A percentile compares a stretch with the other conserved stretches of the same genome.
Evolutionary conservation across 2,113 vertebrate genomes (phyloP).

Genomic region (Rhagologus leucostigma): DNA sequence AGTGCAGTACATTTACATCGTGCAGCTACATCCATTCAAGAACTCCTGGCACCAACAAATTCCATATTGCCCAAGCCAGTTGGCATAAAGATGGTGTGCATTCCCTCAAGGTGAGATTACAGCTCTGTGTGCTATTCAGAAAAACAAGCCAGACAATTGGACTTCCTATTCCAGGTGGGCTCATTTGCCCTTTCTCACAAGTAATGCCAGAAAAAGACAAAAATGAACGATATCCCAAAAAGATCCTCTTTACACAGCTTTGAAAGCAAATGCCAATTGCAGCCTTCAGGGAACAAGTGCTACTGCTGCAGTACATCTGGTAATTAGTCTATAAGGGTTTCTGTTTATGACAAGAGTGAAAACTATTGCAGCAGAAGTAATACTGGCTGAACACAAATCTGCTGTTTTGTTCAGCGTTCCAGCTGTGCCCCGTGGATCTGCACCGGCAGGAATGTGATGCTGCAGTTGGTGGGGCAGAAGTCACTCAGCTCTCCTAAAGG

Average conservation of each 20-base stretch:
- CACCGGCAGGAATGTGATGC: background rate
- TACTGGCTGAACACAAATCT: background rate
- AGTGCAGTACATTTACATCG: background rate
- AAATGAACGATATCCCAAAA: background rate
- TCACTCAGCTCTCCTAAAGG: background rate
- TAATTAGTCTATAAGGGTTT: conserved; percentile 19
- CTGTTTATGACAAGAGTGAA: background rate
- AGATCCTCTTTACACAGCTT: background rate
- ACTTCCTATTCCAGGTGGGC: background rate
- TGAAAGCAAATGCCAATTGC: background rate
- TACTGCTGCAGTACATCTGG: background rate
- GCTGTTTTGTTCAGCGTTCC: background rate
- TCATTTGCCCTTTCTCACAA: background rate
- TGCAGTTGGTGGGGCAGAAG: background rate
- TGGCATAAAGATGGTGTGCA: background rate
- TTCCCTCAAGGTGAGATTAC: background rate
- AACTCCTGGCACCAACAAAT: background rate
- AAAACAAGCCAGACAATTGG: background rate
- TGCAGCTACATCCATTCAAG: background rate
- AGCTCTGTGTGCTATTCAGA: background rate
- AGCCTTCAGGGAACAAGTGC: background rate
- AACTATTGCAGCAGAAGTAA: background rate
- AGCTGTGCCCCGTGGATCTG: background rate
- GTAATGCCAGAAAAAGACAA: background rate
- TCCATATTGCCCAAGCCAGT: background rate